Percentiles rank a stretch among this genome's conserved stretches.
These are phyloP conservation scores for Mythimna vitellina DNA, from an alignment of 2,888 invertebrate species.

Conservation along the genomic window DNA sequence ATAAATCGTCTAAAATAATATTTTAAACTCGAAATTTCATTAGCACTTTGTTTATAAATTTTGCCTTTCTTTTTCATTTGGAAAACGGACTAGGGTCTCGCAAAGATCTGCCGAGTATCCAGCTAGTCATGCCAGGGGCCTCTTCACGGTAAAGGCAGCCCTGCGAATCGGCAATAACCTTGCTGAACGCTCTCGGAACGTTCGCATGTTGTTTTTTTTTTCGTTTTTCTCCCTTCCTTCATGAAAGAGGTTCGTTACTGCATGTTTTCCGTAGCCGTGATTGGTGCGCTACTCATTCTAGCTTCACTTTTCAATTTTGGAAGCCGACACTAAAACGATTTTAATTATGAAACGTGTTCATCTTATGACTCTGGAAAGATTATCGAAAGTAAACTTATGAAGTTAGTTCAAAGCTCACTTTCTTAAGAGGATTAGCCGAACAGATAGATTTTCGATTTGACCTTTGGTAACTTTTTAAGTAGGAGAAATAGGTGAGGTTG, in stretches of 20 bases:
- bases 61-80: neutral
- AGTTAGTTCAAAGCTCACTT: slow-evolving; percentile 25
- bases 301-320: slow-evolving; percentile 22
- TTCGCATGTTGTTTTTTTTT: slow-evolving; percentile 44
- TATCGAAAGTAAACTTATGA: slow-evolving; percentile 35
- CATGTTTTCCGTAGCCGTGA: slow-evolving; percentile 73
- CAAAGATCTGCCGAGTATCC: neutral
- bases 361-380: slow-evolving; percentile 26
- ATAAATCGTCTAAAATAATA: too few relatives aligned
- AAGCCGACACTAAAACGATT: slow-evolving; percentile 22
- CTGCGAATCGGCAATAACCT: slow-evolving; percentile 28
- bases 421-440: slow-evolving; percentile 37
- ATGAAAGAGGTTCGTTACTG: slow-evolving; percentile 78
- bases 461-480: slow-evolving; percentile 42
- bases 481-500: neutral
- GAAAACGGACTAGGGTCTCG: neutral
- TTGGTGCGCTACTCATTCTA: slow-evolving; percentile 34
- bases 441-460: slow-evolving; percentile 23
- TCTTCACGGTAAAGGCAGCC: too few relatives aligned
- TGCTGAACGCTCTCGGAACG: slow-evolving; percentile 18
- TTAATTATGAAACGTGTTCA: slow-evolving; percentile 38
- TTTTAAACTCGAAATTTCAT: too few relatives aligned
- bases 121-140: too few relatives aligned
- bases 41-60: too few relatives aligned
- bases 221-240: slow-evolving; percentile 69